Evolutionary conservation across 2,113 vertebrate genomes (phyloP), one percentile per base, ranked within the genome.

Genomic region (Pteronura brasiliensis): DNA sequence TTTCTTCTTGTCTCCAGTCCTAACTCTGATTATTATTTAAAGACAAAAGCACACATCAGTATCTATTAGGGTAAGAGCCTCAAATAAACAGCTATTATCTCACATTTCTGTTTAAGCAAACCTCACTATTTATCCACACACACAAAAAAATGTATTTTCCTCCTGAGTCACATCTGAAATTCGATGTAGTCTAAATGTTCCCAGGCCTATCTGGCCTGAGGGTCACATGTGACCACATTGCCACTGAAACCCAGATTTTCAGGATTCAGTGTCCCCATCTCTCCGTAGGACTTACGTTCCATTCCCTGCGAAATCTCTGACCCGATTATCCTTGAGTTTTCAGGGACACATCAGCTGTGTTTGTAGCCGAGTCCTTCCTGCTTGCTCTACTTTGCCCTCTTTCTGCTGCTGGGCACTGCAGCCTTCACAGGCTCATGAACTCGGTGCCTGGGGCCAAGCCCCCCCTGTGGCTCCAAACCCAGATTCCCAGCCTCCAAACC

Each of bases 21-120:
- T 74, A 67, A 67, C 59, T 95, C 83, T 3, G 21, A 15, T 57
- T 91, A 72, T 90, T 59, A 34, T 79, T 74, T 93, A 29, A 90
- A 93, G 72, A 83, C 29, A 84, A 87, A 93, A 67, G 47, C 21
- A 29, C 17, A 42, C 34, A 55, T 88, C 34, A 77, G 29, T 59
- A 44, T 88, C 18, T 49, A 15, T 72, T 85, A 72, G 47, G 29
- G 23, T 29, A 77, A 85, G 77, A 88, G 20, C 25, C 55, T 57
- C 21, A 7, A 71, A 59, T 57, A 81, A 57, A 65, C 72, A 79
- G 44, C 8, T 18, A 3, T 36, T 34, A 85, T 69, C 77, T 42
- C 42, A 82, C 15, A 65, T 89, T 88, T 82, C 90, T 95, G 39
- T 92, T 90, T 67, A 76, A 92, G 87, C 31, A 95, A 77, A 76